A percentile compares a stretch with the other conserved stretches of the same genome.
phyloP scores from a whole-genome alignment of 1,140 invertebrate genomes.

The Nephila pilipes region DNA sequence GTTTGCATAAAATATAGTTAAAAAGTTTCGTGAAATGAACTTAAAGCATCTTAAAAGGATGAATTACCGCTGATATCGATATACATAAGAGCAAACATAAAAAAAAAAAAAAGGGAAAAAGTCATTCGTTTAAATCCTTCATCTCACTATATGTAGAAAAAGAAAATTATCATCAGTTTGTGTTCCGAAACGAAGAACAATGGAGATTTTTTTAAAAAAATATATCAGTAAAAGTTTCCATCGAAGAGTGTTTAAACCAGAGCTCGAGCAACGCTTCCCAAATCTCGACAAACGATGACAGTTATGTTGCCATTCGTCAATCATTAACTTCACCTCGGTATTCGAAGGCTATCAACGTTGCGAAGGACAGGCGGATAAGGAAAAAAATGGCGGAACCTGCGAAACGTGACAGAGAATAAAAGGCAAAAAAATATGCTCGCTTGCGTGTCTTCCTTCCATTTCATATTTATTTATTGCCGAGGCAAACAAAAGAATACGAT shows the following conservation, averaged over 20 bases:
- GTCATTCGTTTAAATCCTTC: too few species aligned
- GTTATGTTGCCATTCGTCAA: slow-evolving; percentile 31
- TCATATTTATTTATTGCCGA: slow-evolving; percentile 5
- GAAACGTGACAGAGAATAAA: not conserved
- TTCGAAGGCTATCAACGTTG: slow-evolving; percentile 14
- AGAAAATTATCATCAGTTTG: too few species aligned
- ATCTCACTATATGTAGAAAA: too few species aligned
- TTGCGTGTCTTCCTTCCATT: not conserved
- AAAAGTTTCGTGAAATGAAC: too few species aligned
- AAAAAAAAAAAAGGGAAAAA: too few species aligned
- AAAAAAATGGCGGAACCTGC: not conserved
- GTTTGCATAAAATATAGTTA: too few species aligned
- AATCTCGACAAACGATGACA: not conserved
- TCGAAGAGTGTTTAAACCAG: slow-evolving; percentile 8
- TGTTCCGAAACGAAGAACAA: not conserved
- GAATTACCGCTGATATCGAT: too few species aligned
- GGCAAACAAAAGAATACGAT: slow-evolving; percentile 20
- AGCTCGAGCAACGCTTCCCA: not conserved
- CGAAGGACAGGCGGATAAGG: not conserved
- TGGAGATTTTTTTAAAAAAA: not conserved
- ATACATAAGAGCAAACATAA: too few species aligned
- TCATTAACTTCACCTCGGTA: slow-evolving; percentile 29
- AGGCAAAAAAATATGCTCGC: not conserved
- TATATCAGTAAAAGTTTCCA: not conserved
- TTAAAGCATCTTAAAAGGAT: too few species aligned